Evolutionary conservation across 2,797 vertebrate species (phyloP), one percentile per base, ranked within the genome.

Genomic region (Coilia nasus): DNA sequence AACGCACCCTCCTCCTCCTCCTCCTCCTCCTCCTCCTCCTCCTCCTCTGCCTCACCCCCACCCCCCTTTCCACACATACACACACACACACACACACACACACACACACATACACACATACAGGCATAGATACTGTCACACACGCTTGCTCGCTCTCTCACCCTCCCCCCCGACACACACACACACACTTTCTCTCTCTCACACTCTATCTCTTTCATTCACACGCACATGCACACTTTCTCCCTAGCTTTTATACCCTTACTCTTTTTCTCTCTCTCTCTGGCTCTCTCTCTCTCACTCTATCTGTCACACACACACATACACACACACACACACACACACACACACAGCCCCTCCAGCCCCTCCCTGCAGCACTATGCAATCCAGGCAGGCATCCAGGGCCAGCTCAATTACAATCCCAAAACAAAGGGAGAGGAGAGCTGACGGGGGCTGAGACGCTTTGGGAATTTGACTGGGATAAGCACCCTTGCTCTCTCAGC

Each of bases 381-480:
- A 87, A 88, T 88, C 88, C 88, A 90, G 90, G 90, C 89, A 90
- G 83, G 6, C 84, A 86, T 93, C 94, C 91, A 88, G 91, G 94
- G 93, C 94, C 91, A 89, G 94, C 95, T 96, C 91, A 87, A 93
- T 96, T 94, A 94, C 96, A 96, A 93, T 92, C 93, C 95, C 94
- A 93, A 95, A 96, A 95, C 95, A 96, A 96, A 95, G 93, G 86
- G 84, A 81, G 82, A 87, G 88, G 88, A 90, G 88, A 89, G 89
- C 87, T 91, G 87, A 94, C 82, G 93, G 93, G 94, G 86, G 87
- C 85, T 87, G 85, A 85, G 87, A 86, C 86, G 82, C 88, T 83
- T 81, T 88, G 89, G 83, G 87, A 31, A 78, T 87, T 88, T 88
- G 88, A 88, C 88, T 87, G 89, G 89, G 83, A 89, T 88, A 87